A percentile compares a stretch with the other conserved stretches of the same genome.
Conservation (phyloP, 2,888 invertebrate genomes). For the Drosophila silvestris region DNA sequence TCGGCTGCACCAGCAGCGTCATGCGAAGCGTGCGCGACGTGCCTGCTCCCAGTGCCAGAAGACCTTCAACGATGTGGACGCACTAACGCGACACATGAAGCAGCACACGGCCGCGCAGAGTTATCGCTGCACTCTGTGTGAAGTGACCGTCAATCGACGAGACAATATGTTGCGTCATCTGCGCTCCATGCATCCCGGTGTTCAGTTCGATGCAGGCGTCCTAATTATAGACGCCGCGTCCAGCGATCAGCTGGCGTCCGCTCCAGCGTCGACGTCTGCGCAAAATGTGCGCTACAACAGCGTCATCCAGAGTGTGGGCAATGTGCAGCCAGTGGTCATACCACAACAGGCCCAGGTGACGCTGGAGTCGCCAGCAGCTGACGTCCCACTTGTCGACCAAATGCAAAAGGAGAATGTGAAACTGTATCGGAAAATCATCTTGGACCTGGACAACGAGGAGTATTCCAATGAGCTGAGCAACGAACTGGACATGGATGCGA, state of each 20-base stretch:
- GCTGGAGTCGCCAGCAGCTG: constrained; percentile 6
- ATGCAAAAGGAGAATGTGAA: constrained; percentile 65
- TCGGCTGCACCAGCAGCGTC: constrained; percentile 87
- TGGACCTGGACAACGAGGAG: constrained; percentile 71
- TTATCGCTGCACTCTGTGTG: constrained; percentile 90
- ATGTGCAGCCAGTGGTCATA: constrained; percentile 77
- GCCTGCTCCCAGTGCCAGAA: constrained; percentile 89
- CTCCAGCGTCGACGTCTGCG: constrained; percentile 20
- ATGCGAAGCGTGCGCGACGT: constrained; percentile 86
- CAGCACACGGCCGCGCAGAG: constrained; percentile 81
- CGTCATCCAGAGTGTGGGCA: constrained; percentile 83
- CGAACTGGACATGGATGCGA: constrained; percentile 45
- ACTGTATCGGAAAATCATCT: constrained; percentile 65
- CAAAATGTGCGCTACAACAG: constrained; percentile 69
- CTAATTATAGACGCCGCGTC: constrained; percentile 39
- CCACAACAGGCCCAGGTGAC: constrained; percentile 14
- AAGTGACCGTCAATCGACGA: constrained; percentile 90
- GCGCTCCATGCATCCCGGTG: constrained; percentile 90
- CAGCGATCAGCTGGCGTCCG: background rate
- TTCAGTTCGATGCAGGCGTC: constrained; percentile 63
- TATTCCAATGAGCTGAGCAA: constrained; percentile 71
- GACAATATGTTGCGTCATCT: constrained; percentile 92
- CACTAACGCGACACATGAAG: constrained; percentile 89
- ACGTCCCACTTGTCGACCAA: constrained; percentile 29
- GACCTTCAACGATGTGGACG: constrained; percentile 89